Base-by-base conservation (phyloP, 2,797 vertebrate species). In the Neosilurus hyrtlii region DNA sequence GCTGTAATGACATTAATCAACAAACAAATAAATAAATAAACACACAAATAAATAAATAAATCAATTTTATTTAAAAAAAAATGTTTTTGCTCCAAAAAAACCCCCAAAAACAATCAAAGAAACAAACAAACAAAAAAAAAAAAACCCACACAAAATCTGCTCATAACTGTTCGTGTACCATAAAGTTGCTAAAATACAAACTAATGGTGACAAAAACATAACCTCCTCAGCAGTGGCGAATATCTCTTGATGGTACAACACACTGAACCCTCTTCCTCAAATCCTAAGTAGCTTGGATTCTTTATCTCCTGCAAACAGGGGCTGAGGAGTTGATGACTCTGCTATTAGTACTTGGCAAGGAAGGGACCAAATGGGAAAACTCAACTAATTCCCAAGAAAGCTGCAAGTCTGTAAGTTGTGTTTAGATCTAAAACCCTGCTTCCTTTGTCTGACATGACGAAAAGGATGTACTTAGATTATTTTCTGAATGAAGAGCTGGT, bases 321-420 rank as follows among this genome's bases (percentile, higher is more conserved):
- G 57, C 57, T 61, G 57, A 49, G 14, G 57, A 76, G 35, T 62
- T 49, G 20, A 76, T 22, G 9, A 49, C 57, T 62, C 35, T 15
- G 30, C 26, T n/a, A 76, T 76, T 76, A 61, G 73, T n/a, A 61
- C 56, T 76, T 76, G 30, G 57, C 54, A 61, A 62, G 11, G 35
- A 49, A 43, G 37, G 6, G 14, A 9, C 57, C 18, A 15, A 76
- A 43, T 24, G 57, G 74, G 35, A 59, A 62, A 61, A 76, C 57
- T 75, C 30, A 6, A 14, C 26, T 37, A 15, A 59, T 61, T 61
- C 73, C 73, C 73, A 35, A 8, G 54, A 12, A 22, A 57, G 11
- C 15, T n/a, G 0, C 20, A 24, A 6, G 24, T 22, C 54, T 3
- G 16, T 59, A 37, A 14, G 4, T 75, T 37, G 4, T 74, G 54